Percentiles rank a stretch among this genome's conserved stretches.
Conservation (phyloP, 2,797 vertebrate species). For the Leucoraja ocellata region DNA sequence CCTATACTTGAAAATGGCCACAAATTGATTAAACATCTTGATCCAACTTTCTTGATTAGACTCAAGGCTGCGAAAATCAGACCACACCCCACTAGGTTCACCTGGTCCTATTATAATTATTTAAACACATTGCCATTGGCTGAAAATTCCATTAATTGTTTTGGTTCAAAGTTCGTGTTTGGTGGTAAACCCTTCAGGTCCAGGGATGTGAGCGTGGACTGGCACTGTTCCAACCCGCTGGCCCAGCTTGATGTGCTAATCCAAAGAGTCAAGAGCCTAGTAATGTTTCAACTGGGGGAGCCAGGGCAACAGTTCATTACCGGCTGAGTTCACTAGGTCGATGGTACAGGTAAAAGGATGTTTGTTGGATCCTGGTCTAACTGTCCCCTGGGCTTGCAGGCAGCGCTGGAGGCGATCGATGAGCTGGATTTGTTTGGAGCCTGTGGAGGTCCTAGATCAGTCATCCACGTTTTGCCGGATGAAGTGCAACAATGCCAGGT, state of each 20-base stretch:
- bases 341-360: not conserved
- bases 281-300: not conserved
- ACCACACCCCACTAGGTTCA: not conserved
- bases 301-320: not conserved
- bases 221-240: not conserved
- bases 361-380: not conserved
- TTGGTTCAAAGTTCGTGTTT: not conserved
- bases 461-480: conserved; percentile 93
- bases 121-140: not conserved
- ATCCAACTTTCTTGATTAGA: not conserved
- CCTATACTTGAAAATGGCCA: not conserved
- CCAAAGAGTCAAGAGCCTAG: not conserved
- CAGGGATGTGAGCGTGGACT: not conserved
- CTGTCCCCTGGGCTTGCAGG: conserved; percentile 58
- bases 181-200: not conserved
- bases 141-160: not conserved
- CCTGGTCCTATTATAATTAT: not conserved
- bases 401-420: conserved; percentile 93
- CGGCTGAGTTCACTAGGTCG: not conserved
- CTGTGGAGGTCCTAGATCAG: conserved; percentile 85
- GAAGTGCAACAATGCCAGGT: conserved; percentile 98
- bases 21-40: not conserved
- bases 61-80: not conserved
- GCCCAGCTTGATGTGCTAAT: not conserved
- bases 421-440: conserved; percentile 94